Base-by-base conservation (phyloP, 2,113 vertebrate species). In the Lucifuga dentata region DNA sequence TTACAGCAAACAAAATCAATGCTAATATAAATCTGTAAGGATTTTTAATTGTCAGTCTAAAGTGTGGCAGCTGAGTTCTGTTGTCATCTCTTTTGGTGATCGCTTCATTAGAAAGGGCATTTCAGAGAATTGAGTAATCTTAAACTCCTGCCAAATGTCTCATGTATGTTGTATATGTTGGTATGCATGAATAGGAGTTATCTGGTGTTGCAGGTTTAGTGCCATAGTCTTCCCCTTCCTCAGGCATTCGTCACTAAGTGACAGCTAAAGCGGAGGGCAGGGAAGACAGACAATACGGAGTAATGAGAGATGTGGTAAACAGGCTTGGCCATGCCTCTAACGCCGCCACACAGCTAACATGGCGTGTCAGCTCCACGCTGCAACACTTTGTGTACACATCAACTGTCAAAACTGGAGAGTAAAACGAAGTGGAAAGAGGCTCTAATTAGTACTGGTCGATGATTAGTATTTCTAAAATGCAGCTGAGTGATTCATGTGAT, bases 251-350 rank as follows among this genome's bases (percentile, higher is more conserved):
- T 33, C 52, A n/a, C 21, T 85, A 80, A 82, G 1, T 84, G 84
- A 86, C 88, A 83, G 79, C 43, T 86, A 61, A 72, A 80, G 67
- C 48, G 43, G 63, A 51, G 74, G 36, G 39, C 41, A 21, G 45
- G 33, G 72, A 76, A 58, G 64, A 35, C 70, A 78, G 55, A 78
- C 72, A 80, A 84, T 76, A 15, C 51, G 10, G 66, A 29, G 86
- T 78, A 82, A 83, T 59, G 68, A 62, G 84, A 83, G 74, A 29
- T 16, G 65, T n/a, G 45, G 71, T 51, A 59, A 84, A 83, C 84
- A 68, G 71, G 76, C 70, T 46, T 10, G 36, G 76, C 81, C 76
- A 35, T 46, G 76, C 26, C 75, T 77, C 71, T 29, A 0, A 44
- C 38, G 35, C 40, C 8, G n/a, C 53, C 43, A 3, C n/a, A 12